Conservation (phyloP, 2,113 vertebrate species). For the Pteruthius melanotis region DNA sequence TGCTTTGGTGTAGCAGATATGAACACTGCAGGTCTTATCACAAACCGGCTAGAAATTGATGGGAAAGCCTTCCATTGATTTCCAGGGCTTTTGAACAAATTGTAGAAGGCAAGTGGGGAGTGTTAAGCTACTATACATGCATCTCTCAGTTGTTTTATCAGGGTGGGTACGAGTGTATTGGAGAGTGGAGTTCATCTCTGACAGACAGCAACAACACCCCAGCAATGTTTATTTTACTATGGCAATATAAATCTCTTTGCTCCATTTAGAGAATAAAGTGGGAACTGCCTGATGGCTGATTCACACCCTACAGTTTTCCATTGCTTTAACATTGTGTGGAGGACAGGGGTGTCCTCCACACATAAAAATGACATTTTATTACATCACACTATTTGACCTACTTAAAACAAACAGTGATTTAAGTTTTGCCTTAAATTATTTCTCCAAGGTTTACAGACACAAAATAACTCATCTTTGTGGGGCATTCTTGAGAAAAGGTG, state of each 20-base stretch:
- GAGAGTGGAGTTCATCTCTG: neutral
- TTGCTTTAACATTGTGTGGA: neutral
- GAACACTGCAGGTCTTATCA: neutral
- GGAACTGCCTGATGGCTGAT: neutral
- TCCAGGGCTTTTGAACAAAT: neutral
- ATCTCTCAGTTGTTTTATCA: neutral
- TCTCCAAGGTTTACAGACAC: slow-evolving; percentile 24
- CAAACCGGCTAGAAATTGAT: neutral
- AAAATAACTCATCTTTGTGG: slow-evolving; percentile 21
- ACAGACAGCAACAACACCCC: neutral
- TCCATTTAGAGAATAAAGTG: neutral
- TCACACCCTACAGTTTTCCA: neutral
- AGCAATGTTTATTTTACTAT: neutral
- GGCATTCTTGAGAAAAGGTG: neutral
- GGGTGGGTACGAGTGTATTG: neutral
- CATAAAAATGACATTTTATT: neutral
- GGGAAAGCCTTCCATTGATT: neutral
- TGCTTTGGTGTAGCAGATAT: neutral
- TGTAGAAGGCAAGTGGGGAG: neutral
- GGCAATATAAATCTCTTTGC: neutral
- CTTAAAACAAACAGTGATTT: neutral
- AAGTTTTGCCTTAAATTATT: slow-evolving; percentile 42
- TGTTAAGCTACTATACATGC: neutral
- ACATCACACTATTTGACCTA: neutral
- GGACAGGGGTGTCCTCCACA: neutral